Evolutionary conservation across 1,140 invertebrate genomes (phyloP).

Genomic region (Oreohelix idahoensis): DNA sequence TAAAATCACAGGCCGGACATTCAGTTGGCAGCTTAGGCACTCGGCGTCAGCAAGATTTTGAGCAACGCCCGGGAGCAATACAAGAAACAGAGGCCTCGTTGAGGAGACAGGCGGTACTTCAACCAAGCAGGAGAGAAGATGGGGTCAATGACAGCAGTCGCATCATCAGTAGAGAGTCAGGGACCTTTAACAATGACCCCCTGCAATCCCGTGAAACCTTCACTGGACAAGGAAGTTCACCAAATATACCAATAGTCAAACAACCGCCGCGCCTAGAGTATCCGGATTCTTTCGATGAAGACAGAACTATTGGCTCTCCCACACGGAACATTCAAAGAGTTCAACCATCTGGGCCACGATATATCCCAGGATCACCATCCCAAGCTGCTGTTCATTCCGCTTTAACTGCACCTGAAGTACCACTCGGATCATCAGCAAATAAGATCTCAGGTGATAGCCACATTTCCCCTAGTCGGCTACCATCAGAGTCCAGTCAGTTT

Average conservation of each 20-base stretch:
- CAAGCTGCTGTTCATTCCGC: not conserved
- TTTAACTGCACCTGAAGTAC: not conserved
- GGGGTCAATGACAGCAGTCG: not conserved
- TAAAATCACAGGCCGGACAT: not conserved
- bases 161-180: not conserved
- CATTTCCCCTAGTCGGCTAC: not conserved
- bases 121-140: not conserved
- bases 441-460: not conserved
- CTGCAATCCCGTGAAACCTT: not conserved
- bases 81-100: not conserved
- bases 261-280: not conserved
- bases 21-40: not conserved
- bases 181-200: not conserved
- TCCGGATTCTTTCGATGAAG: not conserved
- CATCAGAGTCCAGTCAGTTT: slow-evolving; percentile 18
- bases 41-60: not conserved
- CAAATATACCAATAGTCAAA: not conserved
- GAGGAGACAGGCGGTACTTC: not conserved
- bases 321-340: not conserved
- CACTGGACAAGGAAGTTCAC: not conserved
- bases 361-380: not conserved
- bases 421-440: not conserved
- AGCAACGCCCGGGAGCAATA: not conserved
- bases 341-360: not conserved
- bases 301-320: not conserved